These are phyloP conservation scores for Phylloscopus trochilus DNA, from an alignment of 2,113 vertebrate genomes.

Conservation along the genomic window DNA sequence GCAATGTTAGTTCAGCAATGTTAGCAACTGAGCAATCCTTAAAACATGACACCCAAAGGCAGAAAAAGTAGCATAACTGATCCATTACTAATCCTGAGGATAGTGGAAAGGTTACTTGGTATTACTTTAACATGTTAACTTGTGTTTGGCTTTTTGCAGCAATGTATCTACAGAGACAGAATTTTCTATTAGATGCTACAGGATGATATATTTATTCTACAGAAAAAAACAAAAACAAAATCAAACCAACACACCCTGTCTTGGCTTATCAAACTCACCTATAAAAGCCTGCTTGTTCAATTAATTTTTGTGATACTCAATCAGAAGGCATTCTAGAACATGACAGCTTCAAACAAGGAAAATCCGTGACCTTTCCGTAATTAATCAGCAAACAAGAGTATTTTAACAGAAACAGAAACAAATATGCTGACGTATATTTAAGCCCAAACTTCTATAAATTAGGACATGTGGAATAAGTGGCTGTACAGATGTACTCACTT, in stretches of 20 bases:
- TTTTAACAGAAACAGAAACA: not conserved
- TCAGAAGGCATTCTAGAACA: not conserved
- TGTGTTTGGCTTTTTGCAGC: not conserved
- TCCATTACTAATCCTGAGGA: not conserved
- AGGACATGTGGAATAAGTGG: not conserved
- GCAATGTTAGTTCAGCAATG: not conserved
- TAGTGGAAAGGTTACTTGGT: not conserved
- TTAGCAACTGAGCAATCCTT: not conserved
- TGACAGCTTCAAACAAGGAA: not conserved
- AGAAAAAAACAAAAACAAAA: not conserved
- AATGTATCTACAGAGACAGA: not conserved
- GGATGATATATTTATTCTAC: not conserved
- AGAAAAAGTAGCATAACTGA: not conserved
- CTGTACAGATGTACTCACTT: conserved; percentile 75
- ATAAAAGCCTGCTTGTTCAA: not conserved
- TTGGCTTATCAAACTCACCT: not conserved
- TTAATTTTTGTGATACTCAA: not conserved
- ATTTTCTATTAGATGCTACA: not conserved
- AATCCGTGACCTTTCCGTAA: not conserved
- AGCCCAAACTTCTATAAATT: not conserved
- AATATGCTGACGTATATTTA: not conserved
- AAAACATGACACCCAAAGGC: not conserved
- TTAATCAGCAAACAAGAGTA: not conserved
- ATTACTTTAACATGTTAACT: not conserved
- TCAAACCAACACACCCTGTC: not conserved